Percentiles rank a stretch among this genome's conserved stretches.
phyloP scores from a whole-genome alignment of 2,888 invertebrate genomes.

The Anodontia alba region DNA sequence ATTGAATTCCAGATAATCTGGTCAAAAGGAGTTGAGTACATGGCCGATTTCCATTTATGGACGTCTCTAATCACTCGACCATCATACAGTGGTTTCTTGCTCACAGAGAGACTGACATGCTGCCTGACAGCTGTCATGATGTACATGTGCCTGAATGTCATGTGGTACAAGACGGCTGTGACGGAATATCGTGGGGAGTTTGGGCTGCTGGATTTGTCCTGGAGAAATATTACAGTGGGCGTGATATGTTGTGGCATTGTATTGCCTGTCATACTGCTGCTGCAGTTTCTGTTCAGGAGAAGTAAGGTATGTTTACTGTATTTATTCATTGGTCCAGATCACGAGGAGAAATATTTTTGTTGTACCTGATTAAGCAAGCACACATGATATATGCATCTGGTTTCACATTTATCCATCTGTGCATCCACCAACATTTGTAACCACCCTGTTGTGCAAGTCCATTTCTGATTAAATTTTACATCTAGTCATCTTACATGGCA shows the following conservation, averaged over 20 bases:
- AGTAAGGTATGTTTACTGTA: conserved; percentile 79
- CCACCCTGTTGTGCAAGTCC: too few relatives aligned
- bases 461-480: too few relatives aligned
- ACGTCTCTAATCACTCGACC: conserved; percentile 80
- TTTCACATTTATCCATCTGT: too few relatives aligned
- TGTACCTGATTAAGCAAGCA: too few relatives aligned
- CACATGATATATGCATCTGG: too few relatives aligned
- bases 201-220: conserved; percentile 82
- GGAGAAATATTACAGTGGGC: conserved; percentile 79
- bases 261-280: conserved; percentile 76
- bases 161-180: conserved; percentile 74
- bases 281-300: conserved; percentile 81
- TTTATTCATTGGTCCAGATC: too few relatives aligned
- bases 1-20: conserved; percentile 76
- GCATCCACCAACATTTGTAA: too few relatives aligned
- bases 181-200: conserved; percentile 83
- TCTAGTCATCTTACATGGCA: too few relatives aligned
- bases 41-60: conserved; percentile 84
- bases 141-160: conserved; percentile 82
- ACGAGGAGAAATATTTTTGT: neutral
- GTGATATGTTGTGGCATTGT: conserved; percentile 76
- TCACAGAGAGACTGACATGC: conserved; percentile 81
- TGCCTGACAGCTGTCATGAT: conserved; percentile 78
- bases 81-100: conserved; percentile 82
- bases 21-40: conserved; percentile 82